A percentile compares a stretch with the other conserved stretches of the same genome.
These are phyloP conservation scores for Cataglyphis hispanica DNA, from an alignment of 1,140 invertebrate genomes.

Conservation along the genomic window DNA sequence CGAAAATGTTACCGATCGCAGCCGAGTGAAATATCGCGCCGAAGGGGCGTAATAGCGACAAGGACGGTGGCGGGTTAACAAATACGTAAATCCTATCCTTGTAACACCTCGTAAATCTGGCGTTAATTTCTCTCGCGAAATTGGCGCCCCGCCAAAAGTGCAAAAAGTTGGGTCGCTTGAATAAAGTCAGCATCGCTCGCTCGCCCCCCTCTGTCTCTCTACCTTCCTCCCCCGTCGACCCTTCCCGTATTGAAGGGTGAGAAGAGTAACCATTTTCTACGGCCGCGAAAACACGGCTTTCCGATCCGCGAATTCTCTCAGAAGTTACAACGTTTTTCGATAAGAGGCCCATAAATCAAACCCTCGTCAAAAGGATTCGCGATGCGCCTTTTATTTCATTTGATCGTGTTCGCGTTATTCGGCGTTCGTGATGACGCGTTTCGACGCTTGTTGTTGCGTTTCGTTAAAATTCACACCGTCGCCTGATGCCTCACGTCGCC, in stretches of 20 bases:
- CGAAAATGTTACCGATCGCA: slow-evolving; percentile 27
- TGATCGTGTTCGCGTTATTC: slow-evolving; percentile 3
- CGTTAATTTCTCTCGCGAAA: slow-evolving; percentile 69
- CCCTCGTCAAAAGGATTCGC: slow-evolving; percentile 41
- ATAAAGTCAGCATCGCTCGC: slow-evolving; percentile 56
- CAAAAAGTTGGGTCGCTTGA: slow-evolving; percentile 55
- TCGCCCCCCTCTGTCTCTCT: too few species aligned
- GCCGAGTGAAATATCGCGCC: slow-evolving; percentile 43
- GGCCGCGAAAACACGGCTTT: slow-evolving; percentile 18
- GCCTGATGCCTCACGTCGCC: slow-evolving; percentile 30
- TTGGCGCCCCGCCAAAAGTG: slow-evolving; percentile 60
- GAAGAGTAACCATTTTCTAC: slow-evolving; percentile 22
- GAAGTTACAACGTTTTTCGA: slow-evolving; percentile 48
- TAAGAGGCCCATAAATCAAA: slow-evolving; percentile 58
- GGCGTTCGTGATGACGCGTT: slow-evolving; percentile 33
- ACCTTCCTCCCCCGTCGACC: too few species aligned
- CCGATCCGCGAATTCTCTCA: slow-evolving; percentile 52
- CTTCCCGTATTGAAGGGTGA: too few species aligned
- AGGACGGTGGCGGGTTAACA: slow-evolving; percentile 64
- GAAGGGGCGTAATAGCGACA: slow-evolving; percentile 46
- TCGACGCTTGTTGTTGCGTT: slow-evolving; percentile 3
- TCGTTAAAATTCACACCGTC: slow-evolving; percentile 58
- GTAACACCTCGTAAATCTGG: slow-evolving; percentile 73
- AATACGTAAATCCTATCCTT: slow-evolving; percentile 69
- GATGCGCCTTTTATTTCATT: slow-evolving; percentile 6